Base-by-base conservation (phyloP, 2,888 invertebrate genomes). In the Sarcophaga variegata region DNA sequence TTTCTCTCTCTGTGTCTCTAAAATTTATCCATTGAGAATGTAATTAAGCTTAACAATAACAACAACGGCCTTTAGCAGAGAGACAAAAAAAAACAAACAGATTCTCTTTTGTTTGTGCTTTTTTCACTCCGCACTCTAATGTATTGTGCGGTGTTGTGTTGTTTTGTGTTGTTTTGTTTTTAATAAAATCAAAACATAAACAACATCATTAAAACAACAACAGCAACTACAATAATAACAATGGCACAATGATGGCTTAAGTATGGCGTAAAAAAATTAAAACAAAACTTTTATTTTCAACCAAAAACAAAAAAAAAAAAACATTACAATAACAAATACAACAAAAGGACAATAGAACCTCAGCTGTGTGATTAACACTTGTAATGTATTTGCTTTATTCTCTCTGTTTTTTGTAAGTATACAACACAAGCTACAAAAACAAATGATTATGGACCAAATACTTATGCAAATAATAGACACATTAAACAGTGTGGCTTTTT, bases 311-410 rank as follows among this genome's bases (percentile, higher is more conserved):
- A 14, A 1, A 14, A 12, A 14, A 49, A 12, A 49, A 4, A 8
- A 3, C 10, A 49, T 14, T 1, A 54, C 12, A 54, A 54, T 14
- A 54, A 54, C 54, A 54, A 12, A 54, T 17, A 54, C 54, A 54
- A 12, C 54, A 12, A n/a, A 78, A 80, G 72, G 69, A 81, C 83
- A 85, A 82, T 80, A 85, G 85, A 84, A 83, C 87, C 88, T 88
- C 88, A 88, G 88, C 87, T 87, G 88, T 81, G 79, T 83, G 85
- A 85, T 87, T 87, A 87, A 87, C 88, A 85, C 85, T 86, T 88
- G 88, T 87, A 85, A 78, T 83, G 81, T 54, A 54, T 54, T 54
- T 54, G 17, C 5, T 54, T 54, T 14, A 54, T 37, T 37, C 10
- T 37, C 37, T 37, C 37, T 37, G 72, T 79, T 79, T 66, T 54